phyloP scores from a whole-genome alignment of 1,140 invertebrate species.

The Drosophila leontia region DNA sequence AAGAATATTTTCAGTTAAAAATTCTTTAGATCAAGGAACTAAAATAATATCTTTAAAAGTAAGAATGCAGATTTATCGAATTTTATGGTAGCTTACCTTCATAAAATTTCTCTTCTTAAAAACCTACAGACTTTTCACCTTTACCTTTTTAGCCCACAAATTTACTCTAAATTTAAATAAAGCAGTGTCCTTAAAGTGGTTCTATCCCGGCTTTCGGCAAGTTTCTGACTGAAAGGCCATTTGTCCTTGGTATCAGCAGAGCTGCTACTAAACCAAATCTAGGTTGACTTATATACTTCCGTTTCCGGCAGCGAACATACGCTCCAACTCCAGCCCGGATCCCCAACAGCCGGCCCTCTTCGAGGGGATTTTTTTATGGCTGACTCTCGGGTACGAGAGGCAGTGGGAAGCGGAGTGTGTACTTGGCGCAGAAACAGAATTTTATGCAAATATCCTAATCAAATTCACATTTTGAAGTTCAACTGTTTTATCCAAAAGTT shows the following conservation, averaged over 20 bases:
- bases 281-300: slow-evolving; percentile 57
- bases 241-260: slow-evolving; percentile 54
- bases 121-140: neutral
- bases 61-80: neutral
- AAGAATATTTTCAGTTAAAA: neutral
- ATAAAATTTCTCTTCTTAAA: neutral
- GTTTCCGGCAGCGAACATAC: slow-evolving; percentile 52
- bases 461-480: slow-evolving; percentile 84
- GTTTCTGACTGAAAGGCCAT: slow-evolving; percentile 54
- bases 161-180: slow-evolving; percentile 24
- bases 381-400: slow-evolving; percentile 4
- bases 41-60: neutral
- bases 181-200: slow-evolving; percentile 23
- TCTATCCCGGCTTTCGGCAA: slow-evolving; percentile 31
- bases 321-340: slow-evolving; percentile 31
- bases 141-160: neutral
- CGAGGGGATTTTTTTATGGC: slow-evolving; percentile 46
- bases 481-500: slow-evolving; percentile 84
- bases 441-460: slow-evolving; percentile 85
- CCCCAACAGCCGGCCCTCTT: slow-evolving; percentile 14
- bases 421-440: slow-evolving; percentile 78
- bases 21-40: no score
- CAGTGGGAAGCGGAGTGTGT: slow-evolving; percentile 60
- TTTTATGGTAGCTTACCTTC: neutral
- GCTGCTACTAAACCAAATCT: slow-evolving; percentile 55